Base-by-base conservation (phyloP, 2,888 invertebrate species). In the Glyphotaelius pellucidus region DNA sequence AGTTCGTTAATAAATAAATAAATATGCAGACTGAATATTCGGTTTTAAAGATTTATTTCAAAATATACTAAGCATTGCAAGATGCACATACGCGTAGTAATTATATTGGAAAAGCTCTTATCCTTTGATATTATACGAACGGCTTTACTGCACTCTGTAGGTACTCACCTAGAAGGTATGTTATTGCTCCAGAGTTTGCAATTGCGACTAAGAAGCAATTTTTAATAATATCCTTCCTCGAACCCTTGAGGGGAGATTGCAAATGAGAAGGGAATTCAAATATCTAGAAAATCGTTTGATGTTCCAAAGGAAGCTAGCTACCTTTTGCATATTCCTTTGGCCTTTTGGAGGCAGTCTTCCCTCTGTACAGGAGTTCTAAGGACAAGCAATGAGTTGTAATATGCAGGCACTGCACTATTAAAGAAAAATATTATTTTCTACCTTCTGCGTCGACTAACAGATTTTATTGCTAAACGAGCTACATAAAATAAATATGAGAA, bases 221-320 rank as follows among this genome's bases (percentile, higher is more conserved):
- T 67, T n/a, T 67, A 67, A 67, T 67, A 67, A 67, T 67, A 67
- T 67, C 67, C 67, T 67, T 67, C 25, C 67, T 67, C 67, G 67
- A 67, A 67, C 67, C 67, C 67, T 67, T 9, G 67, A 67, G 67
- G 25, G n/a, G 25, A 67, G 25, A 67, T 67, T 67, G 67, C 67
- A 67, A 67, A 67, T 67, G 67, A 67, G 67, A 67, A 67, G 67
- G 67, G 67, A 67, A 67, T 67, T 67, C 67, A 67, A 67, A 67
- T 67, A 67, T 67, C 67, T 67, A 67, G 67, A 67, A 67, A 25
- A 67, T 25, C 67, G 67, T 67, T 67, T 67, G 67, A 67, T 67
- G 67, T 67, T 67, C 25, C 67, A 9, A 67, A 67, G 67, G 67
- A 67, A 67, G 67, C 67, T 67, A 25, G 25, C 67, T 67, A 67